phyloP scores from a whole-genome alignment of 2,113 vertebrate genomes.

The Proterorhinus semilunaris region DNA sequence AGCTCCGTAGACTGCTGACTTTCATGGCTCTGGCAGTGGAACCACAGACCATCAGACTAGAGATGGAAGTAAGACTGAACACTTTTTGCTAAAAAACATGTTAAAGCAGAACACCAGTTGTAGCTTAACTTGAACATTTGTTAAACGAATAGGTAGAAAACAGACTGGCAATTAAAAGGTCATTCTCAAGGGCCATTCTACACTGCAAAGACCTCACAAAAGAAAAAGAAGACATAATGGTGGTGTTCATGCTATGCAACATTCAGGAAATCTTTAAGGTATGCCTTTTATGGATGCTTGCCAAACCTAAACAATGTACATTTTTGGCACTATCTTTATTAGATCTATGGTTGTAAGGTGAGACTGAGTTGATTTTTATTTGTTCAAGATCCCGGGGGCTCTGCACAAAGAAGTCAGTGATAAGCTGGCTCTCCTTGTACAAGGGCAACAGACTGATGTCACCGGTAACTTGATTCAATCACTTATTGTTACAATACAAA shows the following conservation, averaged over 20 bases:
- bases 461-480: conserved; percentile 70
- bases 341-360: background rate
- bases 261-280: conserved; percentile 92
- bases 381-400: conserved; percentile 83
- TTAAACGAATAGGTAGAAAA: conserved; percentile 82
- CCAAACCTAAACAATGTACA: background rate
- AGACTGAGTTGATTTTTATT: background rate
- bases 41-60: conserved; percentile 79
- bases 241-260: conserved; percentile 92
- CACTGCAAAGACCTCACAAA: conserved; percentile 84
- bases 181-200: conserved; percentile 86
- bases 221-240: conserved; percentile 88
- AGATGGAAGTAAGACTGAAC: conserved; percentile 81
- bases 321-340: background rate
- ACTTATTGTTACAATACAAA: background rate
- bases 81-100: background rate
- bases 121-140: background rate
- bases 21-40: conserved; percentile 91
- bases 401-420: conserved; percentile 93
- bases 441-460: conserved; percentile 78
- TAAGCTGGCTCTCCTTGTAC: conserved; percentile 81
- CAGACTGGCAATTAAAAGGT: conserved; percentile 86
- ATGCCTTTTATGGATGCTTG: conserved; percentile 7
- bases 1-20: conserved; percentile 85
- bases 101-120: background rate